Base-by-base conservation (phyloP, 2,113 vertebrate genomes). In the Nothobranchius furzeri region DNA sequence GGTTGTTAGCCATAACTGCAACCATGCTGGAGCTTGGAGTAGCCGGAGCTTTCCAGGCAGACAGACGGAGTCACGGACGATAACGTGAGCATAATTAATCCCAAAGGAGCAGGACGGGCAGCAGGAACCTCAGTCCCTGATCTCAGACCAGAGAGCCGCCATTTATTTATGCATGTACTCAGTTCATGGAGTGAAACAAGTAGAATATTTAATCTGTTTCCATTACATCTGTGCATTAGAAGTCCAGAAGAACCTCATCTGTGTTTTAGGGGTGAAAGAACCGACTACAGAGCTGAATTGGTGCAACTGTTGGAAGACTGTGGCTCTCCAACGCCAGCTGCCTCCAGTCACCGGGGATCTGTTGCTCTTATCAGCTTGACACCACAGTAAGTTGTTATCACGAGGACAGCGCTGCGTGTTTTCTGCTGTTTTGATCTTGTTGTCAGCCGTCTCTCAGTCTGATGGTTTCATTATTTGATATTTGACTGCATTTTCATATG, bases 21-120 rank as follows among this genome's bases (percentile, higher is more conserved):
- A 69, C 79, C 46, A 52, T 56, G 73, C 70, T 24, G 58, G 56
- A 40, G 58, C 73, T 57, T 73, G 71, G 68, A 78, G 60, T 64
- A 36, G 70, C 73, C 59, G 52, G 70, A 76, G 78, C 72, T 62
- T 76, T 53, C 68, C 68, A 75, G 77, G 60, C 75, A 78, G 70
- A 77, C 56, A 79, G 65, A 76, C 73, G 73, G 66, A 82, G 85
- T 83, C 85, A 81, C 70, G 83, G 87, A 78, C 89, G 87, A 79
- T 85, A 89, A 90, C 89, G 86, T 78, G 84, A 79, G 87, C 75
- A 85, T 92, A 92, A 93, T 92, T 90, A 91, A 92, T 87, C 90
- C 81, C 91, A 46, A 70, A 89, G 86, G 88, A 87, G 85, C 76
- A 70, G 73, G 70, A 75, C 9, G 59, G 84, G 82, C 87, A 83